Evolutionary conservation across 2,113 vertebrate genomes (phyloP).

Genomic region (Microtus pennsylvanicus): DNA sequence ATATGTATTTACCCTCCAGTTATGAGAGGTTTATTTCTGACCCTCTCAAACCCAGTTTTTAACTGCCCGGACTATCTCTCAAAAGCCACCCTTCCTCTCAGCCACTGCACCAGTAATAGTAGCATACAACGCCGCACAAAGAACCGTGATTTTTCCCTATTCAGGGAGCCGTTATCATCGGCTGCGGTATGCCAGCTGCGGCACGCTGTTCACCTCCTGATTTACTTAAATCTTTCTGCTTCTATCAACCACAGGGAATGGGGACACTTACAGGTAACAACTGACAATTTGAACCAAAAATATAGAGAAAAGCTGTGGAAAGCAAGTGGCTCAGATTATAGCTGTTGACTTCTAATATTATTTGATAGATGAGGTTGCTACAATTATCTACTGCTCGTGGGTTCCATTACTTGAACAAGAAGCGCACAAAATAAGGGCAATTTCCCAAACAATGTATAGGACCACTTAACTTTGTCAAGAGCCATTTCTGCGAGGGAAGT

Average conservation of each 20-base stretch:
- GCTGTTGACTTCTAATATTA: constrained; percentile 96
- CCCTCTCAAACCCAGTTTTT: constrained; percentile 69
- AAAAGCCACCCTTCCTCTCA: constrained; percentile 45
- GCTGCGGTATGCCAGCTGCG: constrained; percentile 77
- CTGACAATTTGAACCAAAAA: constrained; percentile 91
- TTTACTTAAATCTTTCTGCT: constrained; percentile 89
- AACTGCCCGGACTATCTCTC: constrained; percentile 64
- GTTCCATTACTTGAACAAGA: constrained; percentile 95
- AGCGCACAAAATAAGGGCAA: constrained; percentile 94
- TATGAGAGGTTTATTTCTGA: constrained; percentile 74
- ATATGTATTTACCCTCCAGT: constrained; percentile 4
- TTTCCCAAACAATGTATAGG: constrained; percentile 95
- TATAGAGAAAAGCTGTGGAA: constrained; percentile 88
- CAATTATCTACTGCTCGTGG: constrained; percentile 95
- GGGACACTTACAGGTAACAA: constrained; percentile 90
- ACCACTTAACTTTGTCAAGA: constrained; percentile 97
- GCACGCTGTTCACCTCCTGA: constrained; percentile 83
- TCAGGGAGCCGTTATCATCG: constrained; percentile 82
- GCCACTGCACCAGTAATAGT: constrained; percentile 83
- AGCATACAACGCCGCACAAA: constrained; percentile 80
- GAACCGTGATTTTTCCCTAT: constrained; percentile 84
- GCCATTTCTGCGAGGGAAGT: constrained; percentile 90
- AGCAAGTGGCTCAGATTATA: constrained; percentile 91
- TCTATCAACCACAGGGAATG: constrained; percentile 88
- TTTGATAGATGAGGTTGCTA: constrained; percentile 93